Evolutionary conservation across 2,888 invertebrate genomes (phyloP).

Genomic region (Auanema sp.): DNA sequence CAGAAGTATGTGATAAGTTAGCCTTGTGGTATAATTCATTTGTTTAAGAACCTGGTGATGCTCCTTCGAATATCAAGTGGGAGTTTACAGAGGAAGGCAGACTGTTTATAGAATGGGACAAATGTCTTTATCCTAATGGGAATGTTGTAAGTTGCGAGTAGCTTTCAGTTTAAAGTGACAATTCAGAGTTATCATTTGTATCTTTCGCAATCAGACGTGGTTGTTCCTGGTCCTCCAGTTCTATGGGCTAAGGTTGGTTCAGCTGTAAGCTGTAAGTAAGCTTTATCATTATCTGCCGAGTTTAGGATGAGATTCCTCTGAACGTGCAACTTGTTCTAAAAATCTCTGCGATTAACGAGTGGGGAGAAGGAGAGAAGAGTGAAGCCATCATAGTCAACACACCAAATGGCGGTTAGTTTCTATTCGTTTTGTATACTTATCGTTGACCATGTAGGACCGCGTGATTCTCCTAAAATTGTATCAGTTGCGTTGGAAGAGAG

Average conservation of each 20-base stretch:
- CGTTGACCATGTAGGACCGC: background rate
- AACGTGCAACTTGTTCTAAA: conserved; percentile 32
- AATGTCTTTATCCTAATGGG: conserved; percentile 35
- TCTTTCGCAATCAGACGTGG: conserved; percentile 14
- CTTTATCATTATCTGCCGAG: no score
- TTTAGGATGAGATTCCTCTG: conserved; percentile 34
- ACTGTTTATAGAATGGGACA: conserved; percentile 33
- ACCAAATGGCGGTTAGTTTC: conserved; percentile 26
- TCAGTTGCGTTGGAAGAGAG: background rate
- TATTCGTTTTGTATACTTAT: background rate
- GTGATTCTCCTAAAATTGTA: background rate
- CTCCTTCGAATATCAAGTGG: conserved; percentile 34
- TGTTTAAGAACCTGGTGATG: conserved; percentile 40
- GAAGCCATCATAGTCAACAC: conserved; percentile 31
- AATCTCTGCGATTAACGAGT: conserved; percentile 38
- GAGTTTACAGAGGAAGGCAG: conserved; percentile 33
- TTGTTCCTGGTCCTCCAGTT: conserved; percentile 19
- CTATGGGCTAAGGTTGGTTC: conserved; percentile 16
- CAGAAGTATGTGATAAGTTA: conserved; percentile 22
- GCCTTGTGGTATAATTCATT: background rate
- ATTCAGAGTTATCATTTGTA: conserved; percentile 21
- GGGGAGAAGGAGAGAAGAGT: conserved; percentile 37
- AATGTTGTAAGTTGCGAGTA: conserved; percentile 11
- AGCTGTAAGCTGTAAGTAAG: no score
- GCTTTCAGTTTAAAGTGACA: background rate